Evolutionary conservation across 2,888 invertebrate species (phyloP), one percentile per base, ranked within the genome.

Genomic region (Troglohyphantes excavatus): DNA sequence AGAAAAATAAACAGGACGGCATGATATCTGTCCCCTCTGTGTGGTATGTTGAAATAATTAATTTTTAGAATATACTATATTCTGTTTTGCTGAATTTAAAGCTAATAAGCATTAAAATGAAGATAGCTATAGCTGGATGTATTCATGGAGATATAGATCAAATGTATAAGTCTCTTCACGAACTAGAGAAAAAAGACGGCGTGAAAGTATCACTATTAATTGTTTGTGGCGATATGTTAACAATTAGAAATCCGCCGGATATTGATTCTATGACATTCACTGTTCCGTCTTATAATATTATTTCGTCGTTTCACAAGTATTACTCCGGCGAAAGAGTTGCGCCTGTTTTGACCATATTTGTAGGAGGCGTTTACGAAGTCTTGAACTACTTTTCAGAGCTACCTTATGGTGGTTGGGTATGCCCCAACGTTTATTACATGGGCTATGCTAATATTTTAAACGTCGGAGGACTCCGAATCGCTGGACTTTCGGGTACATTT

Each of bases 351-450:
- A 99, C 99, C 0, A 94, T 99, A 91, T 98, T 99, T 93, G 97
- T 99, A 93, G 99, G 99, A 13, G 99, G 99, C 2, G 99, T 99
- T 94, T 99, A 99, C 93, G 99, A 99, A 94, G 99, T 99, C 0
- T 98, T 98, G 0, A 99, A 98, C 94, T 98, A 97, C 94, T 95
- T 99, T 79, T 98, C 98, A 94, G 98, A 99, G 93, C 93, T 99
- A 63, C 97, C 99, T 0, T 99, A 98, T 93, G 99, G 99, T 19
- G 99, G 99, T 9, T 99, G 99, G 99, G 98, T 98, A 0, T 99
- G 99, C 0, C 98, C 98, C 0, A 99, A 99, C 93, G 99, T 99
- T 92, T 99, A 97, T 94, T 99, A 98, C 93, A 93, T 99, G 93
- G 99, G 95, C 0, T 96, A 98, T 94, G 97, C 98, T 13, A 96